phyloP scores from a whole-genome alignment of 2,113 vertebrate genomes.

The Limnothrissa miodon region DNA sequence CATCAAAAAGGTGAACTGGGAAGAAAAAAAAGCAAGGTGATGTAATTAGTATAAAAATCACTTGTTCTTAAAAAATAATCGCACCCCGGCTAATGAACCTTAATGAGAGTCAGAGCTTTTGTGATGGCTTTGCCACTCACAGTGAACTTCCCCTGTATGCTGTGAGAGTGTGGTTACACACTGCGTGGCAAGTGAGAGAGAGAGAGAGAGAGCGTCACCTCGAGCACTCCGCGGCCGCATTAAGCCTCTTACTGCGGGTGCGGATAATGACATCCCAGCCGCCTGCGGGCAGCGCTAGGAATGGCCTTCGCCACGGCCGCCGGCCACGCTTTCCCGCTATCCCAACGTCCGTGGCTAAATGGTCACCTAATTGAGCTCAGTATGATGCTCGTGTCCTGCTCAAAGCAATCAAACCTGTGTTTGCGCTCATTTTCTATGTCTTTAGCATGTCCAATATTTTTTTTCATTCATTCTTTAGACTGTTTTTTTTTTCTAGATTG shows the following conservation, averaged over 20 bases:
- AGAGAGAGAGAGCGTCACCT: conserved; percentile 15
- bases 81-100: background rate
- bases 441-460: conserved; percentile 32
- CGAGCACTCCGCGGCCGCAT: conserved; percentile 17
- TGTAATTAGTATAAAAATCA: background rate
- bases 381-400: background rate
- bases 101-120: background rate
- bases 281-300: conserved; percentile 31
- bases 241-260: conserved; percentile 38
- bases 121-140: background rate
- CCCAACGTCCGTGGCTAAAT: conserved; percentile 36
- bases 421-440: conserved; percentile 22
- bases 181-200: conserved; percentile 16
- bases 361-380: conserved; percentile 47
- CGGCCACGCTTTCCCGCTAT: background rate
- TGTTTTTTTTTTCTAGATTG: background rate
- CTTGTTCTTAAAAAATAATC: background rate
- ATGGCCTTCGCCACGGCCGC: conserved; percentile 25
- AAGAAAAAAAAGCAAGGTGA: background rate
- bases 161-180: background rate
- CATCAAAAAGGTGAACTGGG: background rate
- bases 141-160: background rate
- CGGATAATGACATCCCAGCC: conserved; percentile 42
- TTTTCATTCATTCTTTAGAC: background rate
- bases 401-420: conserved; percentile 37